A percentile compares a stretch with the other conserved stretches of the same genome.
phyloP scores from a whole-genome alignment of 2,888 invertebrate genomes.

The Microplitis deprimator region DNA sequence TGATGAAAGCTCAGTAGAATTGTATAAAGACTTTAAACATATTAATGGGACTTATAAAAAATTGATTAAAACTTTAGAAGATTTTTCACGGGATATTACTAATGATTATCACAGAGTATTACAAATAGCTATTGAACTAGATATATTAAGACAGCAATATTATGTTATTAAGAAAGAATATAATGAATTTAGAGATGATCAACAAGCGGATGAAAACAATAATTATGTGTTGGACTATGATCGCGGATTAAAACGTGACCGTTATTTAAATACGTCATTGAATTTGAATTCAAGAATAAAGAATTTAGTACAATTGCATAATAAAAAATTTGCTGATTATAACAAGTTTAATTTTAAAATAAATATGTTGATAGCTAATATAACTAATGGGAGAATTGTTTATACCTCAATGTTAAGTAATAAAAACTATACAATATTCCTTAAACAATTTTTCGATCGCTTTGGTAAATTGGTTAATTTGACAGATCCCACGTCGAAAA shows the following conservation, averaged over 20 bases:
- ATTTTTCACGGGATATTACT: background rate
- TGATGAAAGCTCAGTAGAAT: background rate
- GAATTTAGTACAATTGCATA: background rate
- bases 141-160: background rate
- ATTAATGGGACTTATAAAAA: background rate
- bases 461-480: background rate
- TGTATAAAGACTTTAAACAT: background rate
- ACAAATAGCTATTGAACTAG: background rate
- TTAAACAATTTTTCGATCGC: background rate
- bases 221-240: background rate
- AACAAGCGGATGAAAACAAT: background rate
- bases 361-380: background rate
- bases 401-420: background rate
- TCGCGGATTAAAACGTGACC: background rate
- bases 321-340: background rate
- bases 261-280: background rate
- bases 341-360: background rate
- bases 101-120: background rate
- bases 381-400: background rate
- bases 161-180: background rate
- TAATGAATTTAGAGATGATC: background rate
- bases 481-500: background rate
- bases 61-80: background rate
- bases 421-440: background rate
- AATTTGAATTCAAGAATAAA: background rate